These are phyloP conservation scores for Psilopsiagon aymara DNA, from an alignment of 2,113 vertebrate genomes.

Conservation along the genomic window DNA sequence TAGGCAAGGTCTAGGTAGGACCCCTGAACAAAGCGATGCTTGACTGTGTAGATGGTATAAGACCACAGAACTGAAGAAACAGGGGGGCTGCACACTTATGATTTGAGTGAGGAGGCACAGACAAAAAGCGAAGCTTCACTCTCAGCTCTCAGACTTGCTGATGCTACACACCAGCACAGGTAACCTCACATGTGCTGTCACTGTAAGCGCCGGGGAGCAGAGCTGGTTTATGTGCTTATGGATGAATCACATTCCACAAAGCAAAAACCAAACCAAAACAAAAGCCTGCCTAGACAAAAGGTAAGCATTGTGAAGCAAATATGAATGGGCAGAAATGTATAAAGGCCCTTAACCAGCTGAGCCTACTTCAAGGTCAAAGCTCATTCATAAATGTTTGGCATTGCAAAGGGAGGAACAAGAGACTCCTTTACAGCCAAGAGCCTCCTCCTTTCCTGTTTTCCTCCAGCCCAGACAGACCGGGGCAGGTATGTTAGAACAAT, in stretches of 20 bases:
- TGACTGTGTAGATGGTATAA: background rate
- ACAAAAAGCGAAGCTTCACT: background rate
- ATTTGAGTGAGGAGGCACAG: background rate
- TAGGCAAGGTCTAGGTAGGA: background rate
- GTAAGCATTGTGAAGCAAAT: background rate
- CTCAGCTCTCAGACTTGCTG: background rate
- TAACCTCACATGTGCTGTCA: background rate
- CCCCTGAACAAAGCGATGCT: background rate
- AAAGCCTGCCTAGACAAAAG: background rate
- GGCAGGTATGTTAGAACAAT: background rate
- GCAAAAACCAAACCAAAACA: background rate
- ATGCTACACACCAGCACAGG: background rate
- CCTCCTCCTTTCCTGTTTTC: constrained; percentile 24
- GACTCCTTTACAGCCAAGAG: background rate
- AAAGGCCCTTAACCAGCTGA: background rate
- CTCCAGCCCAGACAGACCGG: background rate
- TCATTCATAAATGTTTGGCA: background rate
- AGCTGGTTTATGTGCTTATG: background rate
- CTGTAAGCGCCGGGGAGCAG: background rate
- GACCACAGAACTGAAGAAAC: background rate
- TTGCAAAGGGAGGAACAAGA: background rate
- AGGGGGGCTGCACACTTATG: background rate
- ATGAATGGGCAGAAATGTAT: background rate
- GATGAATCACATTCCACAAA: background rate
- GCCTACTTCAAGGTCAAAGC: background rate